phyloP scores from a whole-genome alignment of 2,113 vertebrate species.

The Pardalotus punctatus region DNA sequence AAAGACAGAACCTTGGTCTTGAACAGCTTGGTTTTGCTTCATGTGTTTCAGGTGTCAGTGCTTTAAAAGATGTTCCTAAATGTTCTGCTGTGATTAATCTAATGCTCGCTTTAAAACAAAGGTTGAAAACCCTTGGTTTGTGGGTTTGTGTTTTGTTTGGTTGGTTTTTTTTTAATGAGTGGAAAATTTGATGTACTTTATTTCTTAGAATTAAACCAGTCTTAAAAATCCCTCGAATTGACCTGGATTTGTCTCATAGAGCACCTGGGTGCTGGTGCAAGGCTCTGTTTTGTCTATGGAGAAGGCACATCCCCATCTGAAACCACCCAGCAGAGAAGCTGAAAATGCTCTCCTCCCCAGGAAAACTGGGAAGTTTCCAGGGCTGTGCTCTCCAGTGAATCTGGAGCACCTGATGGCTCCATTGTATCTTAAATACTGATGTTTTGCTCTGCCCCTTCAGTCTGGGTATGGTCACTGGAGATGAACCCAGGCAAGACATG shows the following conservation, averaged over 20 bases:
- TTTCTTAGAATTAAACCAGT: not conserved
- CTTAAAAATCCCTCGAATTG: not conserved
- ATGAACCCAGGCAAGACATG: not conserved
- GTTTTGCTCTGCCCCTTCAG: not conserved
- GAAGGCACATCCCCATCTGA: not conserved
- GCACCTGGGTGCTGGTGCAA: not conserved
- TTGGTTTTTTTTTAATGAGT: not conserved
- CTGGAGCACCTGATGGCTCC: not conserved
- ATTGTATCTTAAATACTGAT: not conserved
- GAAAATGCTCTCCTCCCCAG: not conserved
- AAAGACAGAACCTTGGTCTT: not conserved
- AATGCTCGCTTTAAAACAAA: not conserved
- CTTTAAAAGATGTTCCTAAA: not conserved
- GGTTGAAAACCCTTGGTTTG: not conserved
- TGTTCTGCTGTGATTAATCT: not conserved
- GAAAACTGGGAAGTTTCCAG: not conserved
- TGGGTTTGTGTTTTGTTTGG: too few species aligned
- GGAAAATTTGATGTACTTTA: not conserved
- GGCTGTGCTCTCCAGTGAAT: not conserved
- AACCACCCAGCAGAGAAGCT: not conserved
- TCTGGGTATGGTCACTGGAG: not conserved
- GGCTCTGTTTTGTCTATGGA: not conserved
- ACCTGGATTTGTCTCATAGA: not conserved
- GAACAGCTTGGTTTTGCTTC: not conserved
- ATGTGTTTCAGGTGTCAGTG: not conserved